Evolutionary conservation across 1,140 invertebrate genomes (phyloP).

Genomic region (Drosophila pallidifrons): DNA sequence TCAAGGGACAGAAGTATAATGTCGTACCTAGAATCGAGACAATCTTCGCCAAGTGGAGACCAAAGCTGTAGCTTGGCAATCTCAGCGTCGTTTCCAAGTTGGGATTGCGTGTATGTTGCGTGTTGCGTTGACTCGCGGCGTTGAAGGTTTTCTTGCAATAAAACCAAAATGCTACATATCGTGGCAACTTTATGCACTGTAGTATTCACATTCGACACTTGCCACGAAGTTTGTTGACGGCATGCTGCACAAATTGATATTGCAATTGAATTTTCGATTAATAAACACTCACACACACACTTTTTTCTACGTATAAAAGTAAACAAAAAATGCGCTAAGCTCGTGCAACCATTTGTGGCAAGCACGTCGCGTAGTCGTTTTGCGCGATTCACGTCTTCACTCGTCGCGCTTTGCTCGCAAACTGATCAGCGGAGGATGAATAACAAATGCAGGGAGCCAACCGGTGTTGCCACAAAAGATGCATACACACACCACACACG

Average conservation of each 20-base stretch:
- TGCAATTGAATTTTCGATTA: constrained; percentile 2
- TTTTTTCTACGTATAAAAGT: neutral
- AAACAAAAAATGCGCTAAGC: constrained; percentile 21
- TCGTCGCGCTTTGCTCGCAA: constrained; percentile 31
- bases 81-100: constrained; percentile 1
- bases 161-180: constrained; percentile 21
- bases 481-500: constrained; percentile 1
- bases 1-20: neutral
- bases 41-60: neutral
- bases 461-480: constrained; percentile 40
- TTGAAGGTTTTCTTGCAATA: constrained; percentile 18
- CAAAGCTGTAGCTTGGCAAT: constrained; percentile 5
- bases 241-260: constrained; percentile 1
- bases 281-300: constrained; percentile 7
- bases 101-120: constrained; percentile 1
- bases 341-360: constrained; percentile 8
- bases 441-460: constrained; percentile 38
- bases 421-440: constrained; percentile 38
- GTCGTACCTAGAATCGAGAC: constrained; percentile 1
- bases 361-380: constrained; percentile 8
- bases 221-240: neutral
- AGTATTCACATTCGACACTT: constrained; percentile 8
- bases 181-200: neutral
- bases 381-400: constrained; percentile 29
- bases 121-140: constrained; percentile 8